Conservation (phyloP, 2,113 vertebrate species). For the Percina caprodes region DNA sequence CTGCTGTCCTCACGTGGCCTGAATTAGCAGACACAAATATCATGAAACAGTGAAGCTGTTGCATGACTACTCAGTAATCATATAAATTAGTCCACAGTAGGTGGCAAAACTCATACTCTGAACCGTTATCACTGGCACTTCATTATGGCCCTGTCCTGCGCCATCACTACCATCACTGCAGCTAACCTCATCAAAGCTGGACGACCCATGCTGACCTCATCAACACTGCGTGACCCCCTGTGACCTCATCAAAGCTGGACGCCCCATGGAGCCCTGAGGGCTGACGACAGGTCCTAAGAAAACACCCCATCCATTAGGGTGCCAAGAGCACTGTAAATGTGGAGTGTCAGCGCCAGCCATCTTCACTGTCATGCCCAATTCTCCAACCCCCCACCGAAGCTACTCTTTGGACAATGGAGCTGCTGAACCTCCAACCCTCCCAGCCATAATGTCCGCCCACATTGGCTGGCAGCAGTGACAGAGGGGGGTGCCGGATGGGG, state of each 20-base stretch:
- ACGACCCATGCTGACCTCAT: conserved; percentile 84
- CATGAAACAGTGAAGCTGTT: background rate
- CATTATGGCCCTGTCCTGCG: conserved; percentile 52
- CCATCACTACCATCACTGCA: conserved; percentile 57
- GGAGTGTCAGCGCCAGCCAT: conserved; percentile 72
- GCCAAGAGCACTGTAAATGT: conserved; percentile 82
- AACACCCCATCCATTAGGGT: conserved; percentile 82
- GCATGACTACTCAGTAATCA: conserved; percentile 2
- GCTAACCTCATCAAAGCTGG: conserved; percentile 87
- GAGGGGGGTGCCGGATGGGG: conserved; percentile 70
- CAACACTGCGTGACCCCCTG: conserved; percentile 78
- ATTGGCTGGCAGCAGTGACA: conserved; percentile 77
- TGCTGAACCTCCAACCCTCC: conserved; percentile 69
- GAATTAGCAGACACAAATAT: background rate
- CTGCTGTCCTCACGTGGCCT: background rate
- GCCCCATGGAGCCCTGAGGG: conserved; percentile 71
- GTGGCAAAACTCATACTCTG: conserved; percentile 50
- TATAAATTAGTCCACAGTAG: conserved; percentile 40
- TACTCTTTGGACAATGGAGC: conserved; percentile 76
- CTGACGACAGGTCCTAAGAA: conserved; percentile 74
- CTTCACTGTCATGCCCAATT: conserved; percentile 79
- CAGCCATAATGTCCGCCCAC: conserved; percentile 83
- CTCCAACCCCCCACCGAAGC: conserved; percentile 56
- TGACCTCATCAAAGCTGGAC: conserved; percentile 86
- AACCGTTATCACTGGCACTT: conserved; percentile 64